Conservation (phyloP, 2,797 vertebrate species). For the Aphelocoma californica region DNA sequence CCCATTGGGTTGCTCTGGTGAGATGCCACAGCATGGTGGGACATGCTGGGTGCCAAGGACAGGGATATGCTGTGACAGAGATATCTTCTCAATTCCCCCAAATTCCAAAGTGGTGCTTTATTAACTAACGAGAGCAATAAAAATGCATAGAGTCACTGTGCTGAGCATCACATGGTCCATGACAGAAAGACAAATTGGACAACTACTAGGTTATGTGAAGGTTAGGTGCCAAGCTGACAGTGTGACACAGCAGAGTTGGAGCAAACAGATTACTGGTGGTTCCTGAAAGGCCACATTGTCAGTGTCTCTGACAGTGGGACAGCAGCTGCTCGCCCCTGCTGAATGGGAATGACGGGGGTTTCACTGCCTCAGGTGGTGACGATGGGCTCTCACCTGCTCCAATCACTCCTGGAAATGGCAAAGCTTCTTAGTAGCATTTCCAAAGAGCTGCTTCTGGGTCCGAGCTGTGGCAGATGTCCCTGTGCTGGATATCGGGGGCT, state of each 20-base stretch:
- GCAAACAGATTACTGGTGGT: neutral
- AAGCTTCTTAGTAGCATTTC: neutral
- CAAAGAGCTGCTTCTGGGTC: neutral
- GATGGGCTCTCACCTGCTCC: neutral
- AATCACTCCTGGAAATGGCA: rapidly evolving
- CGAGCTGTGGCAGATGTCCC: neutral
- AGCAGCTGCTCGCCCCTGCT: rapidly evolving
- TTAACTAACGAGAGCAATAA: neutral
- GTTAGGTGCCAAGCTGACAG: constrained; percentile 31
- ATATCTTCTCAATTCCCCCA: neutral
- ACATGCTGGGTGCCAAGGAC: neutral
- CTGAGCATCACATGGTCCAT: neutral
- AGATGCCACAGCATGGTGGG: neutral
- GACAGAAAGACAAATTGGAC: constrained; percentile 44
- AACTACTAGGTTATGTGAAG: constrained; percentile 13
- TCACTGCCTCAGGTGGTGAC: neutral
- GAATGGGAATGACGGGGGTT: neutral
- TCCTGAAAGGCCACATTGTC: neutral
- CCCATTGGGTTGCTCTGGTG: rapidly evolving
- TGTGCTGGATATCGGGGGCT: neutral
- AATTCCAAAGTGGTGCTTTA: neutral
- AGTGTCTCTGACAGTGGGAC: neutral
- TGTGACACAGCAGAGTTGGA: neutral
- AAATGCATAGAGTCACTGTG: neutral
- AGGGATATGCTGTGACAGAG: neutral